Evolutionary conservation across 64 coral and sea anemone species (phyloP), one percentile per base, ranked within the genome.

Genomic region (Acropora tenuis): DNA sequence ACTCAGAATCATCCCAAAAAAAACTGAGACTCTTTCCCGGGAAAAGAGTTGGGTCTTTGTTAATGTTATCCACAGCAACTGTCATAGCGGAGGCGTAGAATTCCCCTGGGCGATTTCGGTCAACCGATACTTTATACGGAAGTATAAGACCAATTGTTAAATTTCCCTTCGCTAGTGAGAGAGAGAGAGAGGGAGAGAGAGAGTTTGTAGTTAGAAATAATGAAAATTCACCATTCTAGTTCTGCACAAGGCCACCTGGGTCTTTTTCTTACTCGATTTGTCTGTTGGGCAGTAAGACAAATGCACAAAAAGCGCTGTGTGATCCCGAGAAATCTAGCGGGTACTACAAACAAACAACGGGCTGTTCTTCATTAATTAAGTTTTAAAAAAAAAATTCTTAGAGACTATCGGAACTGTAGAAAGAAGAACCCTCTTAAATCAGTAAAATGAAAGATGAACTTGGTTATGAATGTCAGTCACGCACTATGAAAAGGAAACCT

Each of bases 1-100:
- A 98, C 17, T 91, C 41, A 0, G 97, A 96, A 7, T 96, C 97
- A 8, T 84, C 72, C 97, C 97, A 98, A 2, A 98, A 86, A 73
- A 95, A 92, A 30, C 87, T 72, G 40, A 98, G 48, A 48, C 73
- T 73, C 79, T 91, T 80, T 49, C 93, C 92, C 0, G 95, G 95
- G 2, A 77, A 41, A 3, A 87, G 68, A 50, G 83, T 67, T 3
- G 77, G 73, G 18, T 95, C 94, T 15, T 80, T 94, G 67, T 97
- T 97, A 53, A 97, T 91, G 73, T 86, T 89, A 61, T 97, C 92
- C 57, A 97, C 47, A 9, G 95, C 92, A 41, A 97, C 59, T 12
- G 82, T 94, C 3, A 90, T 74, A 8, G 91, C 95, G 1, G 95
- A 50, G 2, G 95, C 95, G 40, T 93, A 91, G 52, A 58, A 76